Evolutionary conservation across 2,797 vertebrate genomes (phyloP).

Genomic region (Sebastes matsubarae): DNA sequence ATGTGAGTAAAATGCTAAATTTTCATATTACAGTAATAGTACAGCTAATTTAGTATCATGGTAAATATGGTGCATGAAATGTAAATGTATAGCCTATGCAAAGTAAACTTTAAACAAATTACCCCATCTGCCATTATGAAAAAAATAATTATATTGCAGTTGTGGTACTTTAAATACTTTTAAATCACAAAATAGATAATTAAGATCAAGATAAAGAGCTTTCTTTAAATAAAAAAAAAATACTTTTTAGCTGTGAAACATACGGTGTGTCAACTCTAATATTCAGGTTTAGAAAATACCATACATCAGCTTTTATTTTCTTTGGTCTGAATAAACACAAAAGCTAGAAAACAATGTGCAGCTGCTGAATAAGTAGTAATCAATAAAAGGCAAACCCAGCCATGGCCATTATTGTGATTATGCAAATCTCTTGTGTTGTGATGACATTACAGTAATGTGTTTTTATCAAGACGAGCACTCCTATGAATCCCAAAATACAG

Average conservation of each 20-base stretch:
- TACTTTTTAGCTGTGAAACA: not conserved
- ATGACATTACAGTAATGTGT: not conserved
- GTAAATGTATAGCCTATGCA: not conserved
- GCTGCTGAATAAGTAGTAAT: not conserved
- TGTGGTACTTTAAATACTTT: not conserved
- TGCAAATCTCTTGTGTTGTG: not conserved
- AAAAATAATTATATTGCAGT: not conserved
- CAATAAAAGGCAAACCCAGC: not conserved
- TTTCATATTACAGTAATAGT: not conserved
- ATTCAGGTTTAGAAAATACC: not conserved
- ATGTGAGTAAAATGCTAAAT: not conserved
- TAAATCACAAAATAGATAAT: not conserved
- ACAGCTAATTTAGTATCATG: not conserved
- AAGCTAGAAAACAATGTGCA: not conserved
- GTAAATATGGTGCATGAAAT: not conserved
- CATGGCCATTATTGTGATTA: not conserved
- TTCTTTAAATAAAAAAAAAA: not conserved
- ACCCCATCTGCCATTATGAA: not conserved
- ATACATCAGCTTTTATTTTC: not conserved
- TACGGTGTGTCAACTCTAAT: not conserved
- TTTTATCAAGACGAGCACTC: not conserved
- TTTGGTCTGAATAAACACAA: not conserved
- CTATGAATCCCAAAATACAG: slow-evolving; percentile 8
- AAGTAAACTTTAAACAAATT: not conserved
- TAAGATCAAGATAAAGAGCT: not conserved